These are phyloP conservation scores for Neotoma lepida DNA, from an alignment of 2,113 vertebrate genomes.

Conservation along the genomic window DNA sequence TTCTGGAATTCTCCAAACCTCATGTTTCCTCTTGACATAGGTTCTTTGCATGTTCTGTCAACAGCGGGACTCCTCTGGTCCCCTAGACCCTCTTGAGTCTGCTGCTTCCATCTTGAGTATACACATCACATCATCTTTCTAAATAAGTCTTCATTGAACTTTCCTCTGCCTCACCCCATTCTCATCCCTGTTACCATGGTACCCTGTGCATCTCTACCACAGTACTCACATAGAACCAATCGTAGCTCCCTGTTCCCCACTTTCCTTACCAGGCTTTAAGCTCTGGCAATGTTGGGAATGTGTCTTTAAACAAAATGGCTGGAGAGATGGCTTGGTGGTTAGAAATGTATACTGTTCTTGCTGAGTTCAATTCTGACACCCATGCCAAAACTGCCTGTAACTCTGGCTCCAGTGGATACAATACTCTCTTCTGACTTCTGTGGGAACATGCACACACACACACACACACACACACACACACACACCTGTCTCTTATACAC, in stretches of 20 bases:
- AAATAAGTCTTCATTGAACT: neutral
- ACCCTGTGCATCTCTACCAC: neutral
- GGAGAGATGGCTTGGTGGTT: neutral
- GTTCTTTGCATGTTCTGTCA: neutral
- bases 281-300: neutral
- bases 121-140: neutral
- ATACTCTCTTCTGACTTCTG: neutral
- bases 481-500: no score
- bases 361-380: neutral
- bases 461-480: neutral
- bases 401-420: neutral
- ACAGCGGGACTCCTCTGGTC: neutral
- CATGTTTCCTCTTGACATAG: neutral
- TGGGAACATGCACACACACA: neutral
- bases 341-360: neutral
- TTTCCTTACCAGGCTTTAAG: neutral
- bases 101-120: neutral
- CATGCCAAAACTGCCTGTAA: neutral
- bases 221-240: neutral
- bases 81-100: neutral
- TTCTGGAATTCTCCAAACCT: neutral
- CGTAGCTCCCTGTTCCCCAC: neutral
- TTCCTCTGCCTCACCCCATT: no score
- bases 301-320: neutral
- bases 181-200: neutral